A percentile compares a stretch with the other conserved stretches of the same genome.
Evolutionary conservation across 2,113 vertebrate genomes (phyloP).

Genomic region (Centropus unirufus): DNA sequence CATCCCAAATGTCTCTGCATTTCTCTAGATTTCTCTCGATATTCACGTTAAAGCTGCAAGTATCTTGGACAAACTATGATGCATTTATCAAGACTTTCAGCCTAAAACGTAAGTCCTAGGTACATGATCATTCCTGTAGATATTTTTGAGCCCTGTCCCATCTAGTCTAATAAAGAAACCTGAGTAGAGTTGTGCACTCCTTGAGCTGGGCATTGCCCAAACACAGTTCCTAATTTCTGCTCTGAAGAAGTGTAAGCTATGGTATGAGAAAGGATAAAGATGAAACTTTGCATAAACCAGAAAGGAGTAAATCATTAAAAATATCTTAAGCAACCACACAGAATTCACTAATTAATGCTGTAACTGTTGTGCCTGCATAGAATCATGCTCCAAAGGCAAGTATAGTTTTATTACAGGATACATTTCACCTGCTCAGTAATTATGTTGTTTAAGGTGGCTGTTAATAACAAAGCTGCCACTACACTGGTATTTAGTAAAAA

Average conservation of each 20-base stretch:
- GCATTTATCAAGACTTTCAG: not conserved
- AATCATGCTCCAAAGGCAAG: not conserved
- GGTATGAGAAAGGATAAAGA: not conserved
- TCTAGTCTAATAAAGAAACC: not conserved
- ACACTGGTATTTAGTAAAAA: not conserved
- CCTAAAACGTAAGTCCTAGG: not conserved
- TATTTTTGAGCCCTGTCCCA: not conserved
- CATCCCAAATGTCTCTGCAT: not conserved
- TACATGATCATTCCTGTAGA: not conserved
- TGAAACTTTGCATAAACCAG: not conserved
- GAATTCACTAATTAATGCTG: not conserved
- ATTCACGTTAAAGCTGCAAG: not conserved
- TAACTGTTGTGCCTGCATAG: not conserved
- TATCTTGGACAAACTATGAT: not conserved
- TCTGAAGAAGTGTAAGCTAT: not conserved
- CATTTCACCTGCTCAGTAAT: not conserved
- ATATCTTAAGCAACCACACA: not conserved
- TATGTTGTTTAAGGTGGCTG: not conserved
- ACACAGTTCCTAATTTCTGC: not conserved
- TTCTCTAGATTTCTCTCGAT: not conserved
- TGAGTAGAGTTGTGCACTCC: not conserved
- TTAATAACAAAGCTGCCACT: not conserved
- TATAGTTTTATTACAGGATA: not conserved
- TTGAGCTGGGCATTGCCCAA: not conserved
- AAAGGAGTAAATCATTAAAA: not conserved